Percentiles rank a stretch among this genome's conserved stretches.
Evolutionary conservation across 2,888 invertebrate species (phyloP).

Genomic region (Watsonalla cultraria): DNA sequence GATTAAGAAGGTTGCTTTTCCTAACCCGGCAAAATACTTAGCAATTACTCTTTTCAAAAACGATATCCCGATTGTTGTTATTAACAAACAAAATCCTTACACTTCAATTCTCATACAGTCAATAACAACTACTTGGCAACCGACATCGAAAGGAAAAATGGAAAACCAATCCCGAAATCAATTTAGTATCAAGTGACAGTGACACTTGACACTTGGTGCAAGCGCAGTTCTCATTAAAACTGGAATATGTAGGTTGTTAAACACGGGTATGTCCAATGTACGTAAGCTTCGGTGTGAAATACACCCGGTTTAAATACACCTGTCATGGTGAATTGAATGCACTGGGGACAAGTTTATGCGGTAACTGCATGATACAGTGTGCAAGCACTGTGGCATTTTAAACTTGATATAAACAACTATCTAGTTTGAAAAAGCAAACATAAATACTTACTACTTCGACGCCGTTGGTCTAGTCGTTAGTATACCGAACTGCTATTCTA

Average conservation of each 20-base stretch:
- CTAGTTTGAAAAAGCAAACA: no score
- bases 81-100: no score
- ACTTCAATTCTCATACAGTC: no score
- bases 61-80: no score
- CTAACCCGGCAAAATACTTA: no score
- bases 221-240: neutral
- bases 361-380: neutral
- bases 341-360: neutral
- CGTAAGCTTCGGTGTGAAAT: neutral
- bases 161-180: neutral
- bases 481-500: no score
- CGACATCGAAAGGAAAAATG: neutral
- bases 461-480: no score
- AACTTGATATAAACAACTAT: neutral
- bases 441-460: no score
- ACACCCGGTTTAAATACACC: neutral
- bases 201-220: neutral
- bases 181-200: neutral
- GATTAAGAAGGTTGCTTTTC: no score
- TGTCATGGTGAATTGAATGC: neutral
- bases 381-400: neutral
- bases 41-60: no score
- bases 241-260: neutral
- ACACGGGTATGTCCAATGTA: neutral
- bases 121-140: no score